These are phyloP conservation scores for Octomys mimax DNA, from an alignment of 2,797 vertebrate species.

Conservation along the genomic window DNA sequence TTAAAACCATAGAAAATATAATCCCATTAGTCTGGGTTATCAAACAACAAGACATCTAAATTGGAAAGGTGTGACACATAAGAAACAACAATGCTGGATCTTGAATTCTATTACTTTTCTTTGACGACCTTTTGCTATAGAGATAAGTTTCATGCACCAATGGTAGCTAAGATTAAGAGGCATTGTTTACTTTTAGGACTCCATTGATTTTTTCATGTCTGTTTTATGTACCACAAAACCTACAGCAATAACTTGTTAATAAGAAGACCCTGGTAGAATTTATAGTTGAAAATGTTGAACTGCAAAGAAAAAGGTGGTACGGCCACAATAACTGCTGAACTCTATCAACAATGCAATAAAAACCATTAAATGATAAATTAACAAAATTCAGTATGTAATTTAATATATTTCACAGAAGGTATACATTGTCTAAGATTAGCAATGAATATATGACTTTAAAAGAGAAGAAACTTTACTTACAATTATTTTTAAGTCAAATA, in stretches of 20 bases:
- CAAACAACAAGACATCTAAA: background rate
- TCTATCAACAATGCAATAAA: background rate
- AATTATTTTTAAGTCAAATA: conserved; percentile 36
- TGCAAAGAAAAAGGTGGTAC: background rate
- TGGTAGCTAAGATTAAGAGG: conserved; percentile 18
- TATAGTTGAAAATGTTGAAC: background rate
- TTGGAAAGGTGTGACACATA: background rate
- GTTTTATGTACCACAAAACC: conserved; percentile 42
- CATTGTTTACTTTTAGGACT: conserved; percentile 49
- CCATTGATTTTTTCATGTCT: conserved; percentile 30
- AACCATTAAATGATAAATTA: background rate
- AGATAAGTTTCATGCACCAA: background rate
- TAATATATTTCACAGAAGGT: background rate
- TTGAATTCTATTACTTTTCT: background rate
- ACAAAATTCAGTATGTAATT: background rate
- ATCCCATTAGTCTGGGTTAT: background rate
- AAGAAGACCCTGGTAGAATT: background rate
- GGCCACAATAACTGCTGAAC: background rate
- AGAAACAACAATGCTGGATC: background rate
- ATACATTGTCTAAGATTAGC: background rate
- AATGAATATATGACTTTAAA: conserved; percentile 21
- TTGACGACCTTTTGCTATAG: background rate
- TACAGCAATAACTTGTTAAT: conserved; percentile 49
- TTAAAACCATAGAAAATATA: background rate
- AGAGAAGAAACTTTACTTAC: background rate